These are phyloP conservation scores for Neolamprologus cancellatus DNA, from an alignment of 2,113 vertebrate genomes.

Conservation along the genomic window DNA sequence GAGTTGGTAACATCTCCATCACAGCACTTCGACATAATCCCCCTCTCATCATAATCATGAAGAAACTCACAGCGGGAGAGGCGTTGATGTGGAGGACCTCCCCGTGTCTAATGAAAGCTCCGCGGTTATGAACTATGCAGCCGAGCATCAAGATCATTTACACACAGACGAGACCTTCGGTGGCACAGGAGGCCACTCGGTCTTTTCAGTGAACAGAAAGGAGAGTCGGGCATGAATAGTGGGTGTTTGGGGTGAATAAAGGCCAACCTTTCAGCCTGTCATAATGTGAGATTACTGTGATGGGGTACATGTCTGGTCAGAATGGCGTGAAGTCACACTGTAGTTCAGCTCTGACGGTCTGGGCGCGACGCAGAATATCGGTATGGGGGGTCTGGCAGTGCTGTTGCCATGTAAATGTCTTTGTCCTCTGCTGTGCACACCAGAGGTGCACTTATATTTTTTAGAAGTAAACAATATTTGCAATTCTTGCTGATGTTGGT, in stretches of 20 bases:
- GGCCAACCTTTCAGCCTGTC: constrained; percentile 55
- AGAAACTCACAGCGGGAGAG: constrained; percentile 50
- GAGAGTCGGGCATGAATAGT: constrained; percentile 45
- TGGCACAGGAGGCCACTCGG: constrained; percentile 43
- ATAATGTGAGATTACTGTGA: constrained; percentile 59
- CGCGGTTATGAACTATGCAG: constrained; percentile 41
- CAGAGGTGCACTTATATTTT: background rate
- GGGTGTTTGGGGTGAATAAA: constrained; percentile 52
- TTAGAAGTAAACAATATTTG: background rate
- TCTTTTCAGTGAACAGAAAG: constrained; percentile 45
- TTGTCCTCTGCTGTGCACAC: constrained; percentile 8
- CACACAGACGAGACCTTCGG: constrained; percentile 45
- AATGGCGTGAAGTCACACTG: constrained; percentile 43
- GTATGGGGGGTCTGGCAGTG: constrained; percentile 13
- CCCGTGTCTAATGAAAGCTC: constrained; percentile 36
- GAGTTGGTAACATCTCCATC: constrained; percentile 45
- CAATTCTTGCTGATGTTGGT: background rate
- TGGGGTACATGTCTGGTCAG: constrained; percentile 52
- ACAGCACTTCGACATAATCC: background rate
- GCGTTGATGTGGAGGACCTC: constrained; percentile 52
- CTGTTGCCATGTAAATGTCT: constrained; percentile 25
- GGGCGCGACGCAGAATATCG: background rate
- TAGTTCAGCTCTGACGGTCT: constrained; percentile 18
- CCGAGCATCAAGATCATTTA: constrained; percentile 44
- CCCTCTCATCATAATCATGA: constrained; percentile 42